Conservation (phyloP, 2,888 invertebrate genomes). For the Philopedon plagiatum region DNA sequence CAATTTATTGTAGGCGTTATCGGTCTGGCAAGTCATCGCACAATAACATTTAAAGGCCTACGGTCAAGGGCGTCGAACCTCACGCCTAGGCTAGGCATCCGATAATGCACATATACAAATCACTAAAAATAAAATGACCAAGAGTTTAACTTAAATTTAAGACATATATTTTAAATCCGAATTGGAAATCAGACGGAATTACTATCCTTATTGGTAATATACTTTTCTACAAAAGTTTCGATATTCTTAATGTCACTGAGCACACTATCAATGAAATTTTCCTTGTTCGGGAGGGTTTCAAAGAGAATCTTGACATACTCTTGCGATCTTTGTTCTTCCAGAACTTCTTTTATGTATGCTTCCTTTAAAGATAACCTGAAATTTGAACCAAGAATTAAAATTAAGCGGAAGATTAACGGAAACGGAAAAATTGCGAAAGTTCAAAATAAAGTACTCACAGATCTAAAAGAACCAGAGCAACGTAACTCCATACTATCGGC, state of each 20-base stretch:
- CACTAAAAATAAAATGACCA: too few relatives aligned
- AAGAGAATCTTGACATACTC: constrained; percentile 55
- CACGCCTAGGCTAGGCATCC: too few relatives aligned
- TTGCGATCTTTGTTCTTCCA: constrained; percentile 55
- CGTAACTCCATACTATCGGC: constrained; percentile 79
- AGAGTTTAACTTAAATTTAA: too few relatives aligned
- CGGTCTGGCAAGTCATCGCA: too few relatives aligned
- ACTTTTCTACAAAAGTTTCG: constrained; percentile 58
- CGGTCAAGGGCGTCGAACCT: too few relatives aligned
- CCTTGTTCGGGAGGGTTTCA: constrained; percentile 54
- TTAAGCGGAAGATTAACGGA: neutral
- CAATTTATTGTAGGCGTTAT: too few relatives aligned
- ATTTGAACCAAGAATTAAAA: constrained; percentile 28
- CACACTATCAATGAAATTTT: constrained; percentile 54
- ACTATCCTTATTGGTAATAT: constrained; percentile 51
- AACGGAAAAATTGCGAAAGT: neutral
- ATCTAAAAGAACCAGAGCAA: constrained; percentile 79
- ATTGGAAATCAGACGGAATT: constrained; percentile 38
- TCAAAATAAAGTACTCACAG: constrained; percentile 69
- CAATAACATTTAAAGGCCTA: too few relatives aligned
- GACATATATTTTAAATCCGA: too few relatives aligned
- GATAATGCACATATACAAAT: too few relatives aligned
- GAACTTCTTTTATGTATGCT: constrained; percentile 53
- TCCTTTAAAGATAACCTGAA: constrained; percentile 62
- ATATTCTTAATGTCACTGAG: constrained; percentile 56